phyloP scores from a whole-genome alignment of 2,888 invertebrate genomes.

The Melipona beecheii region DNA sequence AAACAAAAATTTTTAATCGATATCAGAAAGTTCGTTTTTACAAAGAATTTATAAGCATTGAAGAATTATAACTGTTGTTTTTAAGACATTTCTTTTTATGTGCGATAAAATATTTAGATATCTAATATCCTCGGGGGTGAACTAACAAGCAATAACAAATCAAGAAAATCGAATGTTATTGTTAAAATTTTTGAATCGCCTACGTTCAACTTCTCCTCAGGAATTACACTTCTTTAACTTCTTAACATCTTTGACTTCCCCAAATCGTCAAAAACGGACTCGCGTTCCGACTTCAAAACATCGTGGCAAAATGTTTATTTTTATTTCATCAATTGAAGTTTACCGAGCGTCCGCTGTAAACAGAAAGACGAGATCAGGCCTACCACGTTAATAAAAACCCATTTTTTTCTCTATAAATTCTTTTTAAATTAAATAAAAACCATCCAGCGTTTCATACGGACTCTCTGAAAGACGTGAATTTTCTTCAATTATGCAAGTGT shows the following conservation, averaged over 20 bases:
- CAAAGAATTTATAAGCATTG: background rate
- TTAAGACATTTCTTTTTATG: background rate
- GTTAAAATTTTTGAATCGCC: background rate
- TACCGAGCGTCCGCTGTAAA: conserved; percentile 41
- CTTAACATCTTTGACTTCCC: background rate
- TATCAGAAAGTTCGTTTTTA: too few species aligned
- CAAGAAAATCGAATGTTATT: background rate
- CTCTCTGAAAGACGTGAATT: background rate
- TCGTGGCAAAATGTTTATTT: conserved; percentile 36
- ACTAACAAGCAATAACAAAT: background rate
- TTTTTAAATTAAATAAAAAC: background rate
- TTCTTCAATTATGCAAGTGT: background rate
- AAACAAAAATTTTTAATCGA: background rate
- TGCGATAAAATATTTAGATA: background rate
- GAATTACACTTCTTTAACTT: background rate
- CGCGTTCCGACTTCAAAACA: background rate
- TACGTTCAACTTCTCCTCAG: background rate
- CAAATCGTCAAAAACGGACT: background rate
- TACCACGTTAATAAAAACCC: conserved; percentile 31
- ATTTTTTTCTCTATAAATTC: conserved; percentile 1
- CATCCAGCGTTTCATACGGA: background rate
- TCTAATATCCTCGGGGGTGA: background rate
- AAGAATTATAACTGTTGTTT: background rate
- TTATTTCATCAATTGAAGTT: conserved; percentile 42
- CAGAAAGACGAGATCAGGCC: conserved; percentile 51